Conservation (phyloP, 2,888 invertebrate species). For the Andrena bicolor region DNA sequence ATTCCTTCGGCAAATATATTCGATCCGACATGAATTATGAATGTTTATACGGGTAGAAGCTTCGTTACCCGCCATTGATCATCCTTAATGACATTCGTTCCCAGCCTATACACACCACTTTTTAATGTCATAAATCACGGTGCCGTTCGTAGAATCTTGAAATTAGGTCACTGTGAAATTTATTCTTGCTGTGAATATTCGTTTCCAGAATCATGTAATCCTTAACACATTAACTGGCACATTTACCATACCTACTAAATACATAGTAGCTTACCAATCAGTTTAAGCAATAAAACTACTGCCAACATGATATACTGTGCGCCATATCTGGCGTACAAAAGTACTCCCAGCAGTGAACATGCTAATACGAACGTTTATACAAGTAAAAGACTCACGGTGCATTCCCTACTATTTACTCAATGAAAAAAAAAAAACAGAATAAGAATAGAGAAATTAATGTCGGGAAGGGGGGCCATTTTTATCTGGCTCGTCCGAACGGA, state of each 20-base stretch:
- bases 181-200: slow-evolving; percentile 11
- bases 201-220: neutral
- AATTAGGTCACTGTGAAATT: slow-evolving; percentile 29
- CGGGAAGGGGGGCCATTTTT: neutral
- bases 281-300: no score
- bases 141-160: slow-evolving; percentile 10
- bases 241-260: no score
- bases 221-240: slow-evolving; percentile 3
- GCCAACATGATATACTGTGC: no score
- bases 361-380: no score
- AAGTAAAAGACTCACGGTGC: no score
- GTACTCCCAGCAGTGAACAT: no score
- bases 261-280: no score
- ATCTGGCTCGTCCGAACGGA: neutral
- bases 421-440: no score
- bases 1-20: slow-evolving; percentile 36
- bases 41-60: slow-evolving; percentile 34
- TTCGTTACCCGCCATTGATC: slow-evolving; percentile 43
- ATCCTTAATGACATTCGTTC: slow-evolving; percentile 25
- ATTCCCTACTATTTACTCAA: no score
- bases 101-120: slow-evolving; percentile 15
- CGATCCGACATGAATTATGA: slow-evolving; percentile 46
- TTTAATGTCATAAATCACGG: slow-evolving; percentile 42
- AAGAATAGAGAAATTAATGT: no score
- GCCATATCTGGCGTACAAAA: no score